These are phyloP conservation scores for Amorpha juglandis DNA, from an alignment of 2,888 invertebrate species.

Conservation along the genomic window DNA sequence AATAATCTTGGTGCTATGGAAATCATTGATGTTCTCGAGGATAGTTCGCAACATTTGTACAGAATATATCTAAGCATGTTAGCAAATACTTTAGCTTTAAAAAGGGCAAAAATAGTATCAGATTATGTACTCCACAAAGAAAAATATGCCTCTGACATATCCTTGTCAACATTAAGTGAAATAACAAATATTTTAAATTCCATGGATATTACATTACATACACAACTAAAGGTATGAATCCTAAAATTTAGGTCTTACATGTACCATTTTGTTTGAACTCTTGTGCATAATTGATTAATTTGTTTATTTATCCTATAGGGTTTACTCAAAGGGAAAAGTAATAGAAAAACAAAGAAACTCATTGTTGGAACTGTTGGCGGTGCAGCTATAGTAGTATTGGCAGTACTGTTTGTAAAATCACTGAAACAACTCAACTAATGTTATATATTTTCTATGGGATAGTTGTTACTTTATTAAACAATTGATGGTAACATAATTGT, in stretches of 20 bases:
- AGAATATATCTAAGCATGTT: constrained; percentile 72
- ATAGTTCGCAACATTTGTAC: constrained; percentile 71
- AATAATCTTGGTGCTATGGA: constrained; percentile 59
- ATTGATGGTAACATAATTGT: too few species aligned
- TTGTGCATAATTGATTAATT: too few species aligned
- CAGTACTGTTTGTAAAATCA: constrained; percentile 66
- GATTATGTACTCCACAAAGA: constrained; percentile 70
- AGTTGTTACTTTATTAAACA: background rate
- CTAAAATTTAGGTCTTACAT: background rate
- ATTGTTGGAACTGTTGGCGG: constrained; percentile 70
- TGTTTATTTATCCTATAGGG: constrained; percentile 47
- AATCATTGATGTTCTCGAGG: constrained; percentile 68
- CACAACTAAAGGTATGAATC: constrained; percentile 66
- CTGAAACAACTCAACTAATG: constrained; percentile 57
- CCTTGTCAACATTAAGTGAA: constrained; percentile 65
- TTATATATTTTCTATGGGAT: background rate
- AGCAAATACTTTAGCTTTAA: constrained; percentile 67
- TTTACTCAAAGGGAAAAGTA: constrained; percentile 48
- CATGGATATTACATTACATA: constrained; percentile 68
- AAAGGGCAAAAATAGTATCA: constrained; percentile 61
- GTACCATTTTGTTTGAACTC: too few species aligned
- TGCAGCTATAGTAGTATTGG: constrained; percentile 59
- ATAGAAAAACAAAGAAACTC: constrained; percentile 56
- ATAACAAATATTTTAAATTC: constrained; percentile 68
- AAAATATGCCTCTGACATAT: constrained; percentile 73